Evolutionary conservation across 2,113 vertebrate species (phyloP).

Genomic region (Pachyramphus minor): DNA sequence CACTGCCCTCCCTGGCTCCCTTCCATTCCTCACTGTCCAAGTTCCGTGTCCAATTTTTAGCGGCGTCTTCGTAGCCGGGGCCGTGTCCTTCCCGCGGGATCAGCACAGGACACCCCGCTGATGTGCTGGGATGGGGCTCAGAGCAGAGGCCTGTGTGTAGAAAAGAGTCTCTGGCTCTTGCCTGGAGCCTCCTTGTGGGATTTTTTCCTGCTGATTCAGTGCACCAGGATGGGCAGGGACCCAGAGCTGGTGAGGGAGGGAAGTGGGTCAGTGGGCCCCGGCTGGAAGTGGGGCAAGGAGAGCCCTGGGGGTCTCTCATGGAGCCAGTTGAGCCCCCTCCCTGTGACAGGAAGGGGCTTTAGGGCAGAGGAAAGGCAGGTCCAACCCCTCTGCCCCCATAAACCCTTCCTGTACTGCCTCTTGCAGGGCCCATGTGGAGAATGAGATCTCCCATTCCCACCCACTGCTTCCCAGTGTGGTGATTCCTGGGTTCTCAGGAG

Average conservation of each 20-base stretch:
- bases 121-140: fast-evolving
- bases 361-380: neutral
- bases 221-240: neutral
- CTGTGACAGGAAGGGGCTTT: fast-evolving
- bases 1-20: neutral
- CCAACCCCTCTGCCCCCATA: neutral
- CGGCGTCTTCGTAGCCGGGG: neutral
- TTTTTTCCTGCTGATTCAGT: neutral
- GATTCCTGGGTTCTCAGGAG: neutral
- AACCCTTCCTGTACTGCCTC: neutral
- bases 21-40: neutral
- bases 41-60: neutral
- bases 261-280: neutral
- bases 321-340: neutral
- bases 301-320: neutral
- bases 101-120: neutral
- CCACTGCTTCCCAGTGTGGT: fast-evolving
- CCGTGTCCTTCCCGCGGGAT: fast-evolving
- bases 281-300: neutral
- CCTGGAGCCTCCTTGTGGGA: neutral
- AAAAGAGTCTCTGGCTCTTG: neutral
- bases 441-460: neutral
- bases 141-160: neutral
- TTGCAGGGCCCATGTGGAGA: fast-evolving
- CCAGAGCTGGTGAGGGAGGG: neutral